These are phyloP conservation scores for Acleris cristana DNA, from an alignment of 2,888 invertebrate genomes.

Conservation along the genomic window DNA sequence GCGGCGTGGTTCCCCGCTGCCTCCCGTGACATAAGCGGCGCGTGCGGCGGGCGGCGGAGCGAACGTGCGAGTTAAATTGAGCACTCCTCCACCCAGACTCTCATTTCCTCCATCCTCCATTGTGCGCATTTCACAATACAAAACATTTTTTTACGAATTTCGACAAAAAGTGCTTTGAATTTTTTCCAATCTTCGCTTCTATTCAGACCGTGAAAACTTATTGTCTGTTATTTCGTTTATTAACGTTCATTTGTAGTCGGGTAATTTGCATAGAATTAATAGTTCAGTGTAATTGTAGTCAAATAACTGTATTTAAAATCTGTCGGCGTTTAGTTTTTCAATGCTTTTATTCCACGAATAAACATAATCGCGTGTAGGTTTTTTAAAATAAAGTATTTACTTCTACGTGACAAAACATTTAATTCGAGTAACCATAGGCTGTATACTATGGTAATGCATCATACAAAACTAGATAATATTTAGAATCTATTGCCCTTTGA, in stretches of 20 bases:
- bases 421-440: too few species aligned
- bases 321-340: background rate
- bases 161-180: conserved; percentile 81
- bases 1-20: conserved; percentile 10
- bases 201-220: conserved; percentile 77
- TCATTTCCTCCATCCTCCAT: conserved; percentile 81
- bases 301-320: conserved; percentile 19
- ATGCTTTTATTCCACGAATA: conserved; percentile 5
- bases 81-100: conserved; percentile 78
- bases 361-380: background rate
- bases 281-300: conserved; percentile 9
- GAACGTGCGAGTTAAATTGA: conserved; percentile 76
- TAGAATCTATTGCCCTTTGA: too few species aligned
- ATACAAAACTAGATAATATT: too few species aligned
- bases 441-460: too few species aligned
- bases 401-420: too few species aligned
- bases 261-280: conserved; percentile 4
- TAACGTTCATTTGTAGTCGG: conserved; percentile 14
- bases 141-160: conserved; percentile 82
- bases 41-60: conserved; percentile 50
- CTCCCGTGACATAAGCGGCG: conserved; percentile 40
- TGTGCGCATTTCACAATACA: conserved; percentile 81
- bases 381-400: too few species aligned
- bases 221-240: conserved; percentile 56
- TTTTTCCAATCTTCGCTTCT: conserved; percentile 81